phyloP scores from a whole-genome alignment of 1,140 invertebrate species.

The Drosophila bifasciata region DNA sequence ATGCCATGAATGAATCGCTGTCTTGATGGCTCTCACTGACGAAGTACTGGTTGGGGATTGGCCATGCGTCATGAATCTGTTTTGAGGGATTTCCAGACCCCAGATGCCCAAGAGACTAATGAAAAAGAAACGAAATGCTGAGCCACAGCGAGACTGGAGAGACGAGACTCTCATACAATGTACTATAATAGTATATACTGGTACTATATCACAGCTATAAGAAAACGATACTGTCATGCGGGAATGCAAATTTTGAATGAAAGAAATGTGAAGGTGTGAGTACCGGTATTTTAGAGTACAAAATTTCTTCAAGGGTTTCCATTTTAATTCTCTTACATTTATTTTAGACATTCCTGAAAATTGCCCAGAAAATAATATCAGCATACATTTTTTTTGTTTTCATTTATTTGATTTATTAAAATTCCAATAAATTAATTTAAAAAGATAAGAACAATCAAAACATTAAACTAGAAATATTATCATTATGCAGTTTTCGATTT shows the following conservation, averaged over 20 bases:
- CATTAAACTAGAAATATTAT: constrained; percentile 79
- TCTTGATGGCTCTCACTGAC: neutral
- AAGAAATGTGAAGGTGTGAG: too few relatives aligned
- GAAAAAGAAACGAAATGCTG: too few relatives aligned
- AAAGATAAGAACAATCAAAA: constrained; percentile 78
- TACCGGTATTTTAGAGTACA: too few relatives aligned
- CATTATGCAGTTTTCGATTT: constrained; percentile 55
- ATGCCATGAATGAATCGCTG: constrained; percentile 14
- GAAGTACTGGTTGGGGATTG: constrained; percentile 12
- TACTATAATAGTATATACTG: too few relatives aligned
- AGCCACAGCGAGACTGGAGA: too few relatives aligned
- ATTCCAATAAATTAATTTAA: constrained; percentile 79
- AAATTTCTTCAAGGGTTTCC: neutral
- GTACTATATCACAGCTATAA: neutral
- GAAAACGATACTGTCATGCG: neutral
- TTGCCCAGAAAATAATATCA: neutral
- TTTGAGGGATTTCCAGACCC: constrained; percentile 1
- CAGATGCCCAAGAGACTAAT: too few relatives aligned
- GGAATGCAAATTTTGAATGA: too few relatives aligned
- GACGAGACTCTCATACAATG: neutral
- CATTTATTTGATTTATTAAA: constrained; percentile 64
- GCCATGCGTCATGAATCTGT: constrained; percentile 25
- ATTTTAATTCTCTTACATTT: neutral
- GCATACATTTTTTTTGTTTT: too few relatives aligned
- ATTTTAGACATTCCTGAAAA: neutral